These are phyloP conservation scores for Parnassius apollo DNA, from an alignment of 2,888 invertebrate species.

Conservation along the genomic window DNA sequence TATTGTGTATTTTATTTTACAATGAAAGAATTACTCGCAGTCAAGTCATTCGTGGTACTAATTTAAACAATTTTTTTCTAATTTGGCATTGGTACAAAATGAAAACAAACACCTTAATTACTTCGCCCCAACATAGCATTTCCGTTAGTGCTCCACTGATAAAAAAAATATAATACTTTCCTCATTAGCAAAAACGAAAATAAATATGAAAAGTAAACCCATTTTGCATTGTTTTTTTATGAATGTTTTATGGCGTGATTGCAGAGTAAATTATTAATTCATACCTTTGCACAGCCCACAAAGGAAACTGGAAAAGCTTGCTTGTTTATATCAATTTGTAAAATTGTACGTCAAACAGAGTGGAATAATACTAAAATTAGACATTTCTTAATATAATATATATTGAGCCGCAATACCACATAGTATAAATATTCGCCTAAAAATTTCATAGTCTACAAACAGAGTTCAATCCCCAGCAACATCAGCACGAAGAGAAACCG, in stretches of 20 bases:
- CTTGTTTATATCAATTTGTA: neutral
- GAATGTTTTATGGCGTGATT: conserved; percentile 19
- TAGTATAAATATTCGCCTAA: neutral
- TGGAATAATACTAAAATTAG: too few relatives aligned
- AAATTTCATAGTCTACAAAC: neutral
- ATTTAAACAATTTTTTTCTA: conserved; percentile 57
- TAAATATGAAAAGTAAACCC: conserved; percentile 19
- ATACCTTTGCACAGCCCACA: conserved; percentile 8
- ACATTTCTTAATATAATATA: too few relatives aligned
- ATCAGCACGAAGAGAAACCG: too few relatives aligned
- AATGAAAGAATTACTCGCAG: conserved; percentile 1
- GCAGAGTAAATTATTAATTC: conserved; percentile 19
- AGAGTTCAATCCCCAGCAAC: too few relatives aligned
- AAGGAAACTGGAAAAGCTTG: neutral
- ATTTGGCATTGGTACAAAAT: conserved; percentile 68
- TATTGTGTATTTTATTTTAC: too few relatives aligned
- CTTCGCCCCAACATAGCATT: conserved; percentile 60
- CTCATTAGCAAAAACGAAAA: conserved; percentile 27
- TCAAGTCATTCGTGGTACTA: conserved; percentile 48
- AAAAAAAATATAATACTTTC: conserved; percentile 33
- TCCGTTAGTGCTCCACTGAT: conserved; percentile 35
- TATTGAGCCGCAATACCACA: too few relatives aligned
- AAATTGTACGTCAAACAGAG: too few relatives aligned
- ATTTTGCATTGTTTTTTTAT: conserved; percentile 20
- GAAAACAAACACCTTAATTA: conserved; percentile 68